Evolutionary conservation across 2,797 vertebrate genomes (phyloP).

Genomic region (Myoxocephalus aenaeus): DNA sequence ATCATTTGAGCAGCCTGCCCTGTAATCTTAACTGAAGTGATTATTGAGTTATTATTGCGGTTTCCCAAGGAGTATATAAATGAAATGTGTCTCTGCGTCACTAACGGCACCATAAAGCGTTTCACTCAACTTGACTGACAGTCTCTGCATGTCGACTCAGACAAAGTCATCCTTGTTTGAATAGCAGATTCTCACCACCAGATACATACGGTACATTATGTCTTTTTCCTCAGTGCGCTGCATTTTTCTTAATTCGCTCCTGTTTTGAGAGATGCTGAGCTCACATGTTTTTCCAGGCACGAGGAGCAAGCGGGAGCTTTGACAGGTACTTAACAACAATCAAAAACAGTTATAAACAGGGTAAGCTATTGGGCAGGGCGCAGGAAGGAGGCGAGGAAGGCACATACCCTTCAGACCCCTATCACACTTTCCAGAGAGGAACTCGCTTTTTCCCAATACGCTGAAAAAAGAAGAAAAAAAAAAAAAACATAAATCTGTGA

Average conservation of each 20-base stretch:
- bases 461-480: slow-evolving; percentile 43
- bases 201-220: slow-evolving; percentile 43
- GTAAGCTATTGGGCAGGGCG: slow-evolving; percentile 65
- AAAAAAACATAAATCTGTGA: slow-evolving; percentile 68
- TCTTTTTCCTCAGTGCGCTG: slow-evolving; percentile 63
- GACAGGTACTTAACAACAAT: slow-evolving; percentile 84
- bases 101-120: slow-evolving; percentile 31
- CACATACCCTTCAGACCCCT: slow-evolving; percentile 71
- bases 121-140: slow-evolving; percentile 54
- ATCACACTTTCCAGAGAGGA: slow-evolving; percentile 83
- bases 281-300: slow-evolving; percentile 80
- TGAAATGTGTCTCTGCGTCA: slow-evolving; percentile 39
- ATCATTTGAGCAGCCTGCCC: slow-evolving; percentile 47
- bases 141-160: slow-evolving; percentile 28
- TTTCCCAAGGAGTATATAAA: slow-evolving; percentile 40
- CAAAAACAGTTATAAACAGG: slow-evolving; percentile 81
- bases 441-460: slow-evolving; percentile 67
- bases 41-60: slow-evolving; percentile 64
- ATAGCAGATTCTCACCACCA: slow-evolving; percentile 53
- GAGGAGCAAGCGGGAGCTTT: slow-evolving; percentile 69
- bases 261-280: slow-evolving; percentile 77
- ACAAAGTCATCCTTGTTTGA: slow-evolving; percentile 61
- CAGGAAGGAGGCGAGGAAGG: slow-evolving; percentile 71
- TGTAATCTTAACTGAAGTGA: slow-evolving; percentile 49
- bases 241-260: slow-evolving; percentile 60